These are phyloP conservation scores for Agapornis roseicollis DNA, from an alignment of 2,113 vertebrate species.

Conservation along the genomic window DNA sequence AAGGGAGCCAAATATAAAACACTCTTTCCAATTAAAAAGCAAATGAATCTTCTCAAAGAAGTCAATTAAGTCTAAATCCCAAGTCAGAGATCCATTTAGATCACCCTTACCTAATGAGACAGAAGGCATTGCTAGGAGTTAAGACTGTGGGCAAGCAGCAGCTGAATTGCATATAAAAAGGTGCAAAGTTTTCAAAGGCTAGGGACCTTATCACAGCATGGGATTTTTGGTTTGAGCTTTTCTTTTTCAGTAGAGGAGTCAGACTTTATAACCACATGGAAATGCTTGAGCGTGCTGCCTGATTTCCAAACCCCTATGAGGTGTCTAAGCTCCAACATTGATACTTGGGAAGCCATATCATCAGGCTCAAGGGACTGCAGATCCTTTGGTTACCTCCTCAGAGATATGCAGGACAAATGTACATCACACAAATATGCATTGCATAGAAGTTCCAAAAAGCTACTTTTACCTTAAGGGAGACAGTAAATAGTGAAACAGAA, in stretches of 20 bases:
- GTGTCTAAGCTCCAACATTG: neutral
- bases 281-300: neutral
- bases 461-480: neutral
- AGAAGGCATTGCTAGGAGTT: neutral
- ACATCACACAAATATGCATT: neutral
- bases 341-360: neutral
- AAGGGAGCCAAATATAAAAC: neutral
- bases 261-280: neutral
- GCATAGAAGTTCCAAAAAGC: neutral
- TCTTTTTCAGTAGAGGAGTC: neutral
- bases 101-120: neutral
- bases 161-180: neutral
- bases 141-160: neutral
- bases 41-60: neutral
- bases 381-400: neutral
- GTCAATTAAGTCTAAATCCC: neutral
- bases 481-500: neutral
- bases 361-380: neutral
- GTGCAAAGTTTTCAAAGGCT: neutral
- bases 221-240: neutral
- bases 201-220: neutral
- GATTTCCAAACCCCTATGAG: neutral
- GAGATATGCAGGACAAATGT: neutral
- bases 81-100: neutral
- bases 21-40: neutral